Base-by-base conservation (phyloP, 2,113 vertebrate species). In the Pomatostomus ruficeps region DNA sequence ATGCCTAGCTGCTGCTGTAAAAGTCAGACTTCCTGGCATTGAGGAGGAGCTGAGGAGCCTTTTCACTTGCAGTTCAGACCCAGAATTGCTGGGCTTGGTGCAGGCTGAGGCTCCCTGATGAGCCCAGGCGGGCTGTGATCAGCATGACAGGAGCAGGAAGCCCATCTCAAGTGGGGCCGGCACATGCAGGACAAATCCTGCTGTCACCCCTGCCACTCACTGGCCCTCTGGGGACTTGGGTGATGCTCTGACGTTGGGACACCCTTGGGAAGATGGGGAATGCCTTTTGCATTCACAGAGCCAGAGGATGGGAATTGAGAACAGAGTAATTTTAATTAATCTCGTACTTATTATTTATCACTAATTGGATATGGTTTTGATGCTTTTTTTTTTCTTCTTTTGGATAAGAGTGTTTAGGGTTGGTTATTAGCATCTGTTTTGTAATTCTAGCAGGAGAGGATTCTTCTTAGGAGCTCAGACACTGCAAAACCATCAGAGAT, bases 201-300 rank as follows among this genome's bases (percentile, higher is more conserved):
- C 49, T 4, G 0, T 48, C 54, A 11, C 16, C 14, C 1, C 35
- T 49, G 63, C 46, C 28, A 10, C 57, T 20, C 51, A 12, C 48
- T 45, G 80, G 21, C 7, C 15, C 33, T 45, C 40, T 54, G 81
- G 19, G 43, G 23, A 13, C 36, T 40, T 12, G 16, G 36, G 36
- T 0, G 2, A 18, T 45, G 38, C 62, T 65, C n/a, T 68, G 74
- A 52, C 0, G 0, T 42, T 1, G 2, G 3, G 6, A 26, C 12
- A 14, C 33, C 54, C 54, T 55, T 28, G 46, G 49, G 49, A 85
- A 49, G 8, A 8, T 0, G 3, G 14, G 21, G 33, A 86, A 88
- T 54, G 21, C 58, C 58, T 94, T 85, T 38, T 76, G 18, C 31
- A 22, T 58, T 79, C 54, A 40, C 35, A 45, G 58, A 63, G 57